Conservation (phyloP, 2,797 vertebrate species). For the Helostoma temminkii region DNA sequence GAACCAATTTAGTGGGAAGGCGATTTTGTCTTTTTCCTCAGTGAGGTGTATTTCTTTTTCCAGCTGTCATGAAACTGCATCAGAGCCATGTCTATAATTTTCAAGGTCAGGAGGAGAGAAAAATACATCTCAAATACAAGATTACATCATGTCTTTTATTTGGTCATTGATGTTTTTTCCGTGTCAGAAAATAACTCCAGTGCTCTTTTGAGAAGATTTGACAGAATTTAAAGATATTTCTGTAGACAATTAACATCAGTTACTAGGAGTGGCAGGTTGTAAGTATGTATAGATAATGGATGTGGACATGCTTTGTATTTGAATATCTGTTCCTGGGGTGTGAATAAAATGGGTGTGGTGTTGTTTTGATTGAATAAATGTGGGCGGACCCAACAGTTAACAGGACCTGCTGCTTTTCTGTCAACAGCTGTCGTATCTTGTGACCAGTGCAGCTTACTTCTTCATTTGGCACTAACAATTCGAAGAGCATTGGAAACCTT, state of each 20-base stretch:
- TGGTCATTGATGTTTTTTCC: conserved; percentile 4
- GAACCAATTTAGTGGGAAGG: no score
- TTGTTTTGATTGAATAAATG: conserved; percentile 15
- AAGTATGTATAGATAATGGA: not conserved
- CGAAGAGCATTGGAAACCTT: not conserved
- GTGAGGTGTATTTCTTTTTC: not conserved
- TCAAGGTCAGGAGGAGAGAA: conserved; percentile 17
- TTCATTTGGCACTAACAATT: conserved; percentile 14
- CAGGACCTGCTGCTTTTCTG: conserved; percentile 21
- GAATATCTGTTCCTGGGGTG: not conserved
- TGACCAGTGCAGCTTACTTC: conserved; percentile 37
- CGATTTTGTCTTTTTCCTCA: not conserved
- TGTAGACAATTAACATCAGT: not conserved
- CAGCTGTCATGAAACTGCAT: conserved; percentile 2
- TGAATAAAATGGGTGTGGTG: conserved; percentile 24
- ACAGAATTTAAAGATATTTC: not conserved
- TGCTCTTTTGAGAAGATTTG: not conserved
- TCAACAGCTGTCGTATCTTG: conserved; percentile 31
- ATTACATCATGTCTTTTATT: conserved; percentile 15
- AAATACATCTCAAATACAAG: not conserved
- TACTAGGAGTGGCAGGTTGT: not conserved
- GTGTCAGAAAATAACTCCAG: conserved; percentile 5
- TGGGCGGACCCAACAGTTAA: conserved; percentile 16
- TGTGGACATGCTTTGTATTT: not conserved
- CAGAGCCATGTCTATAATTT: not conserved